Conservation (phyloP, 2,888 invertebrate species). For the Prosopocoilus inquinatus region DNA sequence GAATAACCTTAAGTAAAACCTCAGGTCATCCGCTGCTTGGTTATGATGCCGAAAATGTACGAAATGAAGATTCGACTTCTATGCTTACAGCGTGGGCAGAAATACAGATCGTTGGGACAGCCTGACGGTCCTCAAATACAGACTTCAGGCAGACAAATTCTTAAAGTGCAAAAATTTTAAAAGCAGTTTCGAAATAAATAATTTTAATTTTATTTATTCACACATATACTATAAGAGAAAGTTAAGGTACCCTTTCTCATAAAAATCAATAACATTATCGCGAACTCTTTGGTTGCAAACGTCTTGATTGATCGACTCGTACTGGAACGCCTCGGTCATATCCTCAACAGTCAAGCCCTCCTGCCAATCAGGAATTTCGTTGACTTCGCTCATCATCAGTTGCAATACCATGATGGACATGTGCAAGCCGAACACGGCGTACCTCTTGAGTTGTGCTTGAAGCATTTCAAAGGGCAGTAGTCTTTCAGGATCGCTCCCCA, state of each 20-base stretch:
- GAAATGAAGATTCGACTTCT: no score
- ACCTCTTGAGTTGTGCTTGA: conserved; percentile 32
- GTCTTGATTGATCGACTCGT: conserved; percentile 19
- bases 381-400: conserved; percentile 31
- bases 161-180: no score
- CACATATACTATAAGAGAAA: not conserved
- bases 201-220: not conserved
- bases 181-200: no score
- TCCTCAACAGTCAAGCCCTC: conserved; percentile 5
- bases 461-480: conserved; percentile 35
- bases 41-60: no score
- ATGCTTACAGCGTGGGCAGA: no score
- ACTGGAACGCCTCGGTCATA: not conserved
- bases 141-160: no score
- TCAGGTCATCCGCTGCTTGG: no score
- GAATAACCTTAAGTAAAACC: no score
- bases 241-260: conserved; percentile 13
- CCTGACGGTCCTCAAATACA: no score
- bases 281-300: conserved; percentile 21
- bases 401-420: conserved; percentile 28
- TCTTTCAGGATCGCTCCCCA: conserved; percentile 32
- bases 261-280: conserved; percentile 19
- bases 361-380: conserved; percentile 31
- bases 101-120: no score
- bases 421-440: conserved; percentile 30